Evolutionary conservation across 2,888 invertebrate species (phyloP).

Genomic region (Halocaridina rubra): DNA sequence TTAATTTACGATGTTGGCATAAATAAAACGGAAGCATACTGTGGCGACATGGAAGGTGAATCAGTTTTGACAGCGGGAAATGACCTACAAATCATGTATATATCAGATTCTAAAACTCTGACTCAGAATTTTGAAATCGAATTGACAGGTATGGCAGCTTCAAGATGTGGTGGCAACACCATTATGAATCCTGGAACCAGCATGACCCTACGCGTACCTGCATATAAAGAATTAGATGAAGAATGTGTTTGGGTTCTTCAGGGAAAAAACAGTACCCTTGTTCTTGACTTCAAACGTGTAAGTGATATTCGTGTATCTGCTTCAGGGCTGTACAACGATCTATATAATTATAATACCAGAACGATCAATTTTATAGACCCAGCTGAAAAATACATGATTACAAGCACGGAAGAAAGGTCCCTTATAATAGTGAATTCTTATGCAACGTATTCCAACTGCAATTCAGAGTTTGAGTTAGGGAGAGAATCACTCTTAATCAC

Average conservation of each 20-base stretch:
- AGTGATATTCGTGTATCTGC: conserved; percentile 7
- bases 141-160: neutral
- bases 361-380: conserved; percentile 38
- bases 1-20: conserved; percentile 3
- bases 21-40: neutral
- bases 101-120: neutral
- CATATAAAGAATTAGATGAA: neutral
- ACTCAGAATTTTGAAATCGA: conserved; percentile 19
- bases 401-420: conserved; percentile 3
- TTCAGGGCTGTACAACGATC: conserved; percentile 15
- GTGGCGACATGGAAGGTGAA: conserved; percentile 14
- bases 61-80: conserved; percentile 23
- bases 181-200: neutral
- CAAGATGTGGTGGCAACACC: conserved; percentile 30
- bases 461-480: neutral
- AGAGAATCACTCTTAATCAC: neutral
- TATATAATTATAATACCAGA: conserved; percentile 23
- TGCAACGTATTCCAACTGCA: conserved; percentile 1
- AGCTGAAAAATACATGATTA: conserved; percentile 29
- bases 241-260: conserved; percentile 28
- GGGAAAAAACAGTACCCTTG: conserved; percentile 6
- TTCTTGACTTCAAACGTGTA: conserved; percentile 24
- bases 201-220: neutral
- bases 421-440: conserved; percentile 8
- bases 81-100: neutral